Evolutionary conservation across 2,797 vertebrate species (phyloP), one percentile per base, ranked within the genome.

Genomic region (Thamnophis elegans): DNA sequence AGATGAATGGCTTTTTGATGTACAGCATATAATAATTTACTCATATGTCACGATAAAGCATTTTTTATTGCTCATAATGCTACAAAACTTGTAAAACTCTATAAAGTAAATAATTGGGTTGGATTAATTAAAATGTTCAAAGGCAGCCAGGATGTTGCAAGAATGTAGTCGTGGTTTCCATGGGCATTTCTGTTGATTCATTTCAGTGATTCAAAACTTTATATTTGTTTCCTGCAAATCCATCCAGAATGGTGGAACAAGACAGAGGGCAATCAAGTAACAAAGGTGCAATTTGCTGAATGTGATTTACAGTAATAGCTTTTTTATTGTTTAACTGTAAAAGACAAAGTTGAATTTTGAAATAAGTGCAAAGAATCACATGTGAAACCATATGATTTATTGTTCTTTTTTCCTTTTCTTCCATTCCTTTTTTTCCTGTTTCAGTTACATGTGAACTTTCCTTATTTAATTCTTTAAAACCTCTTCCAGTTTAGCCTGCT

Each of bases 151-250:
- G 54, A 90, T 87, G 58, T 89, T 89, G 36, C 85, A 91, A 95
- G 89, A 92, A 93, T 42, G 14, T 32, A 28, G 58, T 88, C 92
- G 89, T 93, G 88, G 36, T 94, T 95, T 89, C 8, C 88, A 93
- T n/a, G 56, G 55, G 51, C 54, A 85, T 32, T 93, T 62, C 7
- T 89, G 96, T 89, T 95, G 95, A 96, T 91, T 96, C 95, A 96
- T n/a, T 91, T 36, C 58, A 26, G 88, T 97, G 95, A 96, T 93
- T 96, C 94, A 96, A 92, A 92, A 90, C 86, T 95, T 96, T 94
- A 92, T 95, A 93, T 87, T 91, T 96, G 73, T 78, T 95, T 26
- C 88, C 36, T 89, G 54, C 59, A 93, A 95, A 95, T 89, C 9
- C 32, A 92, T 32, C 16, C 55, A 85, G 54, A 82, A 86, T 86